Evolutionary conservation across 2,113 vertebrate genomes (phyloP), one percentile per base, ranked within the genome.

Genomic region (Odontophorus gujanensis): DNA sequence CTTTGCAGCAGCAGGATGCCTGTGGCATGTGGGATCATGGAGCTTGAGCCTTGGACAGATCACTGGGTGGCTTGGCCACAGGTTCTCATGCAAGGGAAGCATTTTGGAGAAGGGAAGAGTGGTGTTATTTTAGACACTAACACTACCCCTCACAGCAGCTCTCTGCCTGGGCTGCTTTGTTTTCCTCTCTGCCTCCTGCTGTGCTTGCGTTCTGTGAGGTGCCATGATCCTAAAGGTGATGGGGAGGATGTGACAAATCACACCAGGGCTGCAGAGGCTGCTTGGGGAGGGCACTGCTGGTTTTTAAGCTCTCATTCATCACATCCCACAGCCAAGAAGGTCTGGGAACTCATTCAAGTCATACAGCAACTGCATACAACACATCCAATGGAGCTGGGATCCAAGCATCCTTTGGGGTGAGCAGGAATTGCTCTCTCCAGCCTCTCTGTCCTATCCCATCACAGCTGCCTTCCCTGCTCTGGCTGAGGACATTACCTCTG

Each of bases 41-140:
- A 92, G 84, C 92, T 92, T 72, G 48, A 91, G 92, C 91, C 73
- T 88, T 96, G 92, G 96, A 92, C 88, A n/a, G 57, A 93, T 90
- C 92, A 87, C 92, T 7, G 2, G 19, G 28, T 84, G 89, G 76
- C 65, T 93, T 92, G 87, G 95, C 85, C 86, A 75, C 1, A 6
- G 63, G 72, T 69, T 95, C 75, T 95, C 25, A 1, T 92, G 91
- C 85, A 65, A 87, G 65, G 58, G 77, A 97, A 58, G 85, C 66
- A 55, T 91, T 96, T 83, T 89, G 65, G 76, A 85, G 89, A n/a
- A 81, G 85, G 51, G 42, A 79, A 38, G 81, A 57, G 36, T 81
- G 62, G 32, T 0, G 16, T 86, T 95, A 87, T 94, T 95, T 94
- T 95, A 94, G 86, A 95, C 84, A 95, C 55, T 6, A 4, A 61